A percentile compares a stretch with the other conserved stretches of the same genome.
Evolutionary conservation across 1,140 invertebrate genomes (phyloP).

Genomic region (Zaprionus lachaisei): DNA sequence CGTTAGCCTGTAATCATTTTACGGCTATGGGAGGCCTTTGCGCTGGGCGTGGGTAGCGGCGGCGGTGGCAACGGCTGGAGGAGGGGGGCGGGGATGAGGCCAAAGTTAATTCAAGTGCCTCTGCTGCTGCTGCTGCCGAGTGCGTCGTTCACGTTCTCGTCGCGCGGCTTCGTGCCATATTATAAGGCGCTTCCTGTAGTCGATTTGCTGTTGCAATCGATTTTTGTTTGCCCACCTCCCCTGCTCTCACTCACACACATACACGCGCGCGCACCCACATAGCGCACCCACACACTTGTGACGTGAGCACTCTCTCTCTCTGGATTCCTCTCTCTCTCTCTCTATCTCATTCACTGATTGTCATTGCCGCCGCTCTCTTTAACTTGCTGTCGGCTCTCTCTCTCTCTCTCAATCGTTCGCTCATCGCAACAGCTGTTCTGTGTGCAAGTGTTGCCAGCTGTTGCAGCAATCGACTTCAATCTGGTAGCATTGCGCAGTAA

Average conservation of each 20-base stretch:
- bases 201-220: conserved; percentile 65
- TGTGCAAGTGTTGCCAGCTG: conserved; percentile 13
- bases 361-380: not conserved
- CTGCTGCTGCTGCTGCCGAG: conserved; percentile 28
- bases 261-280: conserved; percentile 3
- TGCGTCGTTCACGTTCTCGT: conserved; percentile 41
- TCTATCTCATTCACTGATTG: not conserved
- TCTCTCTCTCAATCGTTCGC: not conserved
- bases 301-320: conserved; percentile 7
- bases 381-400: not conserved
- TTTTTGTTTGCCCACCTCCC: conserved; percentile 59
- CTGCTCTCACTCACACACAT: conserved; percentile 24
- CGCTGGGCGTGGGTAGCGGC: not conserved
- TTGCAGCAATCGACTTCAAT: not conserved
- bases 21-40: conserved; percentile 35
- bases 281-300: conserved; percentile 17
- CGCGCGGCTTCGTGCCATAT: conserved; percentile 46
- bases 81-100: conserved; percentile 21
- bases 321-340: conserved; percentile 16
- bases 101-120: conserved; percentile 79
- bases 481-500: conserved; percentile 18
- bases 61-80: not conserved
- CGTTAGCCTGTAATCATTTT: conserved; percentile 77
- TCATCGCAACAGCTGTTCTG: conserved; percentile 30
- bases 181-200: conserved; percentile 68